phyloP scores from a whole-genome alignment of 2,888 invertebrate species.

The Thalpophila matura region DNA sequence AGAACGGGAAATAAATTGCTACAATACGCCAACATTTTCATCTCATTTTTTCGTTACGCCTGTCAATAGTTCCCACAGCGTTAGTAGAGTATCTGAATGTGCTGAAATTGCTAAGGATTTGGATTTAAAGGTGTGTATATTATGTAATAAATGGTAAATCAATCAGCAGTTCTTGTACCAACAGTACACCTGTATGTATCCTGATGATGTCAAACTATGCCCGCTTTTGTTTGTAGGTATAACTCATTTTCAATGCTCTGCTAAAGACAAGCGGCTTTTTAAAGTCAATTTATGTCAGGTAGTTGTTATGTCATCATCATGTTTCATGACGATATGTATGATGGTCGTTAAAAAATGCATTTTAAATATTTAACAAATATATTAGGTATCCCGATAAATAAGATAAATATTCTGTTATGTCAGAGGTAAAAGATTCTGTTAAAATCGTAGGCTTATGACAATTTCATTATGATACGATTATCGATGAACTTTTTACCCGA shows the following conservation, averaged over 20 bases:
- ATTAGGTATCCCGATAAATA: background rate
- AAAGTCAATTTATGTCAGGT: background rate
- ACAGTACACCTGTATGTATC: background rate
- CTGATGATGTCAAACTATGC: background rate
- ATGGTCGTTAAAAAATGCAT: background rate
- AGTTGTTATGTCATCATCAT: background rate
- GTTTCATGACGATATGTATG: background rate
- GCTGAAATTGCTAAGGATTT: too few relatives aligned
- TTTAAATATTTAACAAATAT: background rate
- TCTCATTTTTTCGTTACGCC: too few relatives aligned
- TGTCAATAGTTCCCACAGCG: too few relatives aligned
- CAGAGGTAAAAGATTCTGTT: too few relatives aligned
- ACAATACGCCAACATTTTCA: too few relatives aligned
- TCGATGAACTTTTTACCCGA: too few relatives aligned
- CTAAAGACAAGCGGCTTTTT: background rate
- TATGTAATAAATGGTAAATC: too few relatives aligned
- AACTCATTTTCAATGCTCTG: conserved; percentile 13
- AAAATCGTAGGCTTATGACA: too few relatives aligned
- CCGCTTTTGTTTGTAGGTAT: background rate
- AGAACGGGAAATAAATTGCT: too few relatives aligned
- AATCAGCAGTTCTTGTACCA: background rate
- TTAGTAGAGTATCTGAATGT: background rate
- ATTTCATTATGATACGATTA: too few relatives aligned
- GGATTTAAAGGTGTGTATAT: too few relatives aligned
- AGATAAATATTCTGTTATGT: background rate